Conservation (phyloP, 2,113 vertebrate species). For the Ariopsis seemanni region DNA sequence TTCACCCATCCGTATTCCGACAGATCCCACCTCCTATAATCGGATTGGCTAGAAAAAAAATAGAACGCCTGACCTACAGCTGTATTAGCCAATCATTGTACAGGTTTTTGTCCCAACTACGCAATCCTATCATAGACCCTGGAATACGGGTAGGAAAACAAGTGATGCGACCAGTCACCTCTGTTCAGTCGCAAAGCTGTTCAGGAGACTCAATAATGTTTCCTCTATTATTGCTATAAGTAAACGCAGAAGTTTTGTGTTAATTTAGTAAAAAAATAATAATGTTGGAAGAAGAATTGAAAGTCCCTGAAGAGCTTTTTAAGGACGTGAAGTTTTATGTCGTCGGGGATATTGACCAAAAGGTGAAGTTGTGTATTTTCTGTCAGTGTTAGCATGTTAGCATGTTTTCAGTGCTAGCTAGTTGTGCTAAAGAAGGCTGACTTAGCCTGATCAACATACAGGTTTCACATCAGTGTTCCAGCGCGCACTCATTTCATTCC, state of each 20-base stretch:
- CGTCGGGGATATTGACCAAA: conserved; percentile 92
- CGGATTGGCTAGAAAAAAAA: neutral
- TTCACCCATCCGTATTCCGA: conserved; percentile 5
- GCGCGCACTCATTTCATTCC: neutral
- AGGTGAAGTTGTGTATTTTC: conserved; percentile 74
- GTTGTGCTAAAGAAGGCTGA: conserved; percentile 22
- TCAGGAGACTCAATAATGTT: conserved; percentile 30
- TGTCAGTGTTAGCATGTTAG: conserved; percentile 55
- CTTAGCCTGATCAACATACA: neutral
- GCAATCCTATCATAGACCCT: neutral
- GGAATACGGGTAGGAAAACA: conserved; percentile 20
- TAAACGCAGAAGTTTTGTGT: conserved; percentile 13
- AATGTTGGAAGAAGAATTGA: conserved; percentile 78
- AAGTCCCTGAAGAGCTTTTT: conserved; percentile 87
- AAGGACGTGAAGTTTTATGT: conserved; percentile 96
- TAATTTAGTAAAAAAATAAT: conserved; percentile 34
- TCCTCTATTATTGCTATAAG: conserved; percentile 17
- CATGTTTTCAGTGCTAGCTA: conserved; percentile 54
- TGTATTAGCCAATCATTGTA: neutral
- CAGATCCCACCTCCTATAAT: neutral
- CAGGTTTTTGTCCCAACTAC: neutral
- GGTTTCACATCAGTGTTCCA: neutral
- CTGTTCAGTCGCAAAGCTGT: neutral
- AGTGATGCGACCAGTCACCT: conserved; percentile 14
- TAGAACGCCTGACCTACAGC: fast-evolving